Conservation (phyloP, 2,888 invertebrate genomes). For the Dusona sp. region DNA sequence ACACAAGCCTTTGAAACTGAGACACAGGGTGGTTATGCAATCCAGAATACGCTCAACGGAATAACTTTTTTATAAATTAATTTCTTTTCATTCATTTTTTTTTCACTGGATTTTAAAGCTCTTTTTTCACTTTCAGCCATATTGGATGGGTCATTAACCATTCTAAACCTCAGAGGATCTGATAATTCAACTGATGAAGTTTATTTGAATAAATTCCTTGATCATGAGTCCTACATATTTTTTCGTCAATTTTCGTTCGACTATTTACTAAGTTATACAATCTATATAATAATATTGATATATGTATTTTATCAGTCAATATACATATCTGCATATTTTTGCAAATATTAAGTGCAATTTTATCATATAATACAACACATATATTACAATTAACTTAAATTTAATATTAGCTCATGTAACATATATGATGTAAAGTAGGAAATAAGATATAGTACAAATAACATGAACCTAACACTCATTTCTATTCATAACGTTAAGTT, state of each 20-base stretch:
- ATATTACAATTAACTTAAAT: too few species aligned
- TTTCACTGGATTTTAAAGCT: not conserved
- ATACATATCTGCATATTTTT: not conserved
- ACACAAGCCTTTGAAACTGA: slow-evolving; percentile 19
- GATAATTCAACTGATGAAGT: not conserved
- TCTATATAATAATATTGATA: too few species aligned
- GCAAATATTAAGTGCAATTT: not conserved
- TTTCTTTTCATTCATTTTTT: not conserved
- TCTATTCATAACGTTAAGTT: too few species aligned
- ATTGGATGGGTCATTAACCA: not conserved
- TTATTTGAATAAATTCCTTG: not conserved
- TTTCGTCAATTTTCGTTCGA: not conserved
- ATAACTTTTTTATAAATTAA: not conserved
- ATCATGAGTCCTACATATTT: not conserved
- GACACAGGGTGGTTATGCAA: slow-evolving; percentile 15
- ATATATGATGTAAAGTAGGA: too few species aligned
- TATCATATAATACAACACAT: too few species aligned
- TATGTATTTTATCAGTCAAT: too few species aligned
- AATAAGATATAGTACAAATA: too few species aligned
- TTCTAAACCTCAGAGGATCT: not conserved
- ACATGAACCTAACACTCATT: too few species aligned
- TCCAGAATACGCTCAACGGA: not conserved
- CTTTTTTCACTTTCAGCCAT: not conserved
- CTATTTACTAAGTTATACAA: not conserved
- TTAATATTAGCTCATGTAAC: too few species aligned